phyloP scores from a whole-genome alignment of 1,140 invertebrate species.

The Zaprionus nigranus region DNA sequence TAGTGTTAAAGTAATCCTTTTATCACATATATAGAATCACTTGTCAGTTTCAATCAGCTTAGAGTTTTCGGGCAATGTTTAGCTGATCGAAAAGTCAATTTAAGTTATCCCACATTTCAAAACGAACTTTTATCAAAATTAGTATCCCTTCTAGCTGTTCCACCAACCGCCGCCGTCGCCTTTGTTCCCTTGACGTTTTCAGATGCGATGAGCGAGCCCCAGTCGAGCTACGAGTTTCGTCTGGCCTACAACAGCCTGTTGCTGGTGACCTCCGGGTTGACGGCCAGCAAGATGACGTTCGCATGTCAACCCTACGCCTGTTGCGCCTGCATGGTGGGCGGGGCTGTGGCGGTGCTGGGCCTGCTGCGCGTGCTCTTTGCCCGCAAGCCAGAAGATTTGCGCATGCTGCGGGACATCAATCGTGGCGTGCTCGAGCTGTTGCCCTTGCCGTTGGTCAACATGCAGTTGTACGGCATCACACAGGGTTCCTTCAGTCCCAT shows the following conservation, averaged over 20 bases:
- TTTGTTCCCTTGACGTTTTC: neutral
- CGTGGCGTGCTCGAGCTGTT: constrained; percentile 57
- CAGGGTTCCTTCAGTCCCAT: constrained; percentile 38
- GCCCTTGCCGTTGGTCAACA: constrained; percentile 67
- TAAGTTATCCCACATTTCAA: constrained; percentile 2
- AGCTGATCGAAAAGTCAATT: neutral
- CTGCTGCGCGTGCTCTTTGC: constrained; percentile 51
- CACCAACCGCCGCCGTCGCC: neutral
- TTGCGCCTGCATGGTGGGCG: constrained; percentile 61
- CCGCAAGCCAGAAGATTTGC: constrained; percentile 31
- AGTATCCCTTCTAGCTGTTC: neutral
- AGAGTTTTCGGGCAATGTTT: no score
- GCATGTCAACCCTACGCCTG: constrained; percentile 56
- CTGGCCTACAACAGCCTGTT: constrained; percentile 64
- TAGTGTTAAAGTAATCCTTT: no score
- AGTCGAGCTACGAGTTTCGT: constrained; percentile 51
- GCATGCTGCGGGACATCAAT: constrained; percentile 41
- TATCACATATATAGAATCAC: no score
- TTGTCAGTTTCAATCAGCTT: no score
- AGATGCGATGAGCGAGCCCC: constrained; percentile 59
- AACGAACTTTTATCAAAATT: constrained; percentile 31
- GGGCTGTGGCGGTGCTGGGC: constrained; percentile 54
- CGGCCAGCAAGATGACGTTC: constrained; percentile 38
- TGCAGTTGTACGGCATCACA: constrained; percentile 59
- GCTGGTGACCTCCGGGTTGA: constrained; percentile 34